Conservation (phyloP, 2,888 invertebrate genomes). For the Therioaphis trifolii region DNA sequence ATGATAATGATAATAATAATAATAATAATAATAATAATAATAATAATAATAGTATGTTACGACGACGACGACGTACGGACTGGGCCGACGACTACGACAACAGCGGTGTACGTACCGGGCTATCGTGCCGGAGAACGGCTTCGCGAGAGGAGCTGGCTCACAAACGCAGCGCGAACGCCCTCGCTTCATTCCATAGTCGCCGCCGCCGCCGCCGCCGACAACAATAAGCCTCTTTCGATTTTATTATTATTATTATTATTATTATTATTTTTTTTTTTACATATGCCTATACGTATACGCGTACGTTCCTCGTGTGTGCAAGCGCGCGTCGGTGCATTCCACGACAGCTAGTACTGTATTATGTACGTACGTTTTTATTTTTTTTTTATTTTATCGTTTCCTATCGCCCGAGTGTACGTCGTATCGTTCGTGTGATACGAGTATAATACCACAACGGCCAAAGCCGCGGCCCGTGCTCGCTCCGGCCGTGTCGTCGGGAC, state of each 20-base stretch:
- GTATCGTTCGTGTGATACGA: no score
- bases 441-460: no score
- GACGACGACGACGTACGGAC: not conserved
- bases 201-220: conserved; percentile 35
- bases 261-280: conserved; percentile 32
- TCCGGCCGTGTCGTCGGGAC: no score
- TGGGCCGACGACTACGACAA: not conserved
- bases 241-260: no score
- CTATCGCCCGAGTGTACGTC: no score
- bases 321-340: conserved; percentile 45
- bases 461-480: no score
- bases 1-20: conserved; percentile 12
- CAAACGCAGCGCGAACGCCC: conserved; percentile 51
- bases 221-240: conserved; percentile 60
- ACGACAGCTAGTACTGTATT: no score
- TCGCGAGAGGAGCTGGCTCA: conserved; percentile 15
- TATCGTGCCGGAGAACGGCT: not conserved
- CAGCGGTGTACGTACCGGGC: not conserved
- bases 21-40: not conserved
- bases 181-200: conserved; percentile 30
- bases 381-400: no score
- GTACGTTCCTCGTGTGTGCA: not conserved
- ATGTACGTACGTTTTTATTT: no score
- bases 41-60: not conserved
- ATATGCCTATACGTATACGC: not conserved